phyloP scores from a whole-genome alignment of 2,888 invertebrate species.

The Junonia oenone region DNA sequence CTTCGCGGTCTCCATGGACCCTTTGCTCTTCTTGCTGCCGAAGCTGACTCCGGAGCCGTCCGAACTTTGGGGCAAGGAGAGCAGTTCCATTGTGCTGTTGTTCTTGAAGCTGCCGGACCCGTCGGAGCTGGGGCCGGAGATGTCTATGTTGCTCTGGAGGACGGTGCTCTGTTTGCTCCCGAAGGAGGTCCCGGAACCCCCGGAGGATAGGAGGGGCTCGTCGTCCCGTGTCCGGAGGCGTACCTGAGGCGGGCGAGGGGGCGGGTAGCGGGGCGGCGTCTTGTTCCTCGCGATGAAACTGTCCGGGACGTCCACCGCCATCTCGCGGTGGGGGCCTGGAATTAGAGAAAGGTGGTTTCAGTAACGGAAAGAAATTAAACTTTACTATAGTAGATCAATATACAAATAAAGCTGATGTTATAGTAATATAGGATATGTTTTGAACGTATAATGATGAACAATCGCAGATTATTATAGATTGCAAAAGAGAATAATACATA shows the following conservation, averaged over 20 bases:
- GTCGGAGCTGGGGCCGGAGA: conserved; percentile 61
- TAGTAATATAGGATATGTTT: no score
- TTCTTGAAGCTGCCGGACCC: conserved; percentile 66
- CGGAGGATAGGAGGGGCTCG: conserved; percentile 71
- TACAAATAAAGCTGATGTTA: no score
- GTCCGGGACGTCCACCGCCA: conserved; percentile 99
- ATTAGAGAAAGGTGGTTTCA: conserved; percentile 24
- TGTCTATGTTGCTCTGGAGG: conserved; percentile 53
- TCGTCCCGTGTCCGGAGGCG: conserved; percentile 69
- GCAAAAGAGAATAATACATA: not conserved
- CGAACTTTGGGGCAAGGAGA: conserved; percentile 66
- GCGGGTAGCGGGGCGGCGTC: conserved; percentile 94
- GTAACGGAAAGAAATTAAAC: not conserved
- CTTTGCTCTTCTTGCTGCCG: conserved; percentile 68
- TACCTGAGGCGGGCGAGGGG: conserved; percentile 86
- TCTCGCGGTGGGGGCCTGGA: conserved; percentile 95
- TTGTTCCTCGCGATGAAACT: conserved; percentile 94
- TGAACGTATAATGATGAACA: not conserved
- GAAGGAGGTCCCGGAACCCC: conserved; percentile 67
- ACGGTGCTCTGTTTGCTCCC: conserved; percentile 69
- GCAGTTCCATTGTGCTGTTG: conserved; percentile 59
- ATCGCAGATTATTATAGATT: not conserved
- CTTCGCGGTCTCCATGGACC: conserved; percentile 67
- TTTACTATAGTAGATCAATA: no score
- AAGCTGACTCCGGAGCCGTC: conserved; percentile 63